phyloP scores from a whole-genome alignment of 53 echinoderm and acorn worm genomes.

The Stichopus horrens region DNA sequence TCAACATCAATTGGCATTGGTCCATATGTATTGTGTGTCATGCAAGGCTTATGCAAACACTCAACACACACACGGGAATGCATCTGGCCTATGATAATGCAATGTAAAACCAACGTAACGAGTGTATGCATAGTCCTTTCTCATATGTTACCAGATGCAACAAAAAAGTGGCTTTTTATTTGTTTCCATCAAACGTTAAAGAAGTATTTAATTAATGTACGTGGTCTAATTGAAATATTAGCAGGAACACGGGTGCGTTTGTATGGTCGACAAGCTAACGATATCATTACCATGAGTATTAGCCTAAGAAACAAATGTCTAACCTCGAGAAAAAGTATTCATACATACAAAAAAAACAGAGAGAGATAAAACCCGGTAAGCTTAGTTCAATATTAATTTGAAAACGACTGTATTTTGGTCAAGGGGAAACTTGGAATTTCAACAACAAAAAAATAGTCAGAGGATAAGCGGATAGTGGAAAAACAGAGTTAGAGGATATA shows the following conservation, averaged over 20 bases:
- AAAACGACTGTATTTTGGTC: too few relatives aligned
- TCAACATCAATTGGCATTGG: background rate
- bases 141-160: background rate
- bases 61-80: background rate
- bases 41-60: conserved; percentile 30
- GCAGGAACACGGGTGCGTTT: background rate
- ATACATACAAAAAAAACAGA: too few relatives aligned
- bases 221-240: background rate
- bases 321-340: too few relatives aligned
- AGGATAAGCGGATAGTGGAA: too few relatives aligned
- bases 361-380: too few relatives aligned
- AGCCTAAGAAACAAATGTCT: too few relatives aligned
- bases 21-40: conserved; percentile 13
- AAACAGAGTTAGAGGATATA: too few relatives aligned
- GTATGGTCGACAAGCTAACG: background rate
- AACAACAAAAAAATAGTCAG: too few relatives aligned
- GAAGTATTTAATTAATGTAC: background rate
- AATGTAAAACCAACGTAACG: background rate
- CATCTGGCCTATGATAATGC: background rate
- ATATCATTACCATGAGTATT: background rate
- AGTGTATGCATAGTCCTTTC: background rate
- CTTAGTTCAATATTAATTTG: too few relatives aligned
- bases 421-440: too few relatives aligned
- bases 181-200: background rate
- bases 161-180: background rate